Evolutionary conservation across 2,888 invertebrate species (phyloP).

Genomic region (Atethmia centrago): DNA sequence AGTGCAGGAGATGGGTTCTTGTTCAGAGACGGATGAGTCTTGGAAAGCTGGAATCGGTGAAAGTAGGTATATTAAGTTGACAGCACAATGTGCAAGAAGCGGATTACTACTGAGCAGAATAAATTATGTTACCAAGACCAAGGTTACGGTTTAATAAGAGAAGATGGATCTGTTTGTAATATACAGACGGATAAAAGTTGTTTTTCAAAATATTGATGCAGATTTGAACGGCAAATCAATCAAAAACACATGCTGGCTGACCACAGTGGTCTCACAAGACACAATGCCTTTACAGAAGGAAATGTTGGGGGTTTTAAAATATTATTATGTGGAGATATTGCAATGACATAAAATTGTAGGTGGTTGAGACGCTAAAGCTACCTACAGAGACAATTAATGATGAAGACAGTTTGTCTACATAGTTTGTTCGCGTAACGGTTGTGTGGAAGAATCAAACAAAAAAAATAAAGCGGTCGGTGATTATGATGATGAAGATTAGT

Average conservation of each 20-base stretch:
- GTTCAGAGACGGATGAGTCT: background rate
- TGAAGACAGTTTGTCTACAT: background rate
- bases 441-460: background rate
- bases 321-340: background rate
- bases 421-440: background rate
- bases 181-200: background rate
- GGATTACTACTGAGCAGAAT: background rate
- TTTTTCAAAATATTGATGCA: too few species aligned
- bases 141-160: background rate
- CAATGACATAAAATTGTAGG: background rate
- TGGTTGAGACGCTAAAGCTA: background rate
- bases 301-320: background rate
- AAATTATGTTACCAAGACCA: background rate
- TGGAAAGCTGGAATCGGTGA: background rate
- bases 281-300: background rate
- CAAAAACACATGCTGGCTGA: background rate
- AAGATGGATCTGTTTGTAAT: background rate
- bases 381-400: background rate
- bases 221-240: background rate
- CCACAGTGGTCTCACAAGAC: background rate
- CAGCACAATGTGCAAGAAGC: too few species aligned
- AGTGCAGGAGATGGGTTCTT: background rate
- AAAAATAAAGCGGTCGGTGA: background rate
- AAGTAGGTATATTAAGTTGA: background rate
- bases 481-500: background rate